A percentile compares a stretch with the other conserved stretches of the same genome.
phyloP scores from a whole-genome alignment of 2,797 vertebrate genomes.

The Dendrocincla fuliginosa region DNA sequence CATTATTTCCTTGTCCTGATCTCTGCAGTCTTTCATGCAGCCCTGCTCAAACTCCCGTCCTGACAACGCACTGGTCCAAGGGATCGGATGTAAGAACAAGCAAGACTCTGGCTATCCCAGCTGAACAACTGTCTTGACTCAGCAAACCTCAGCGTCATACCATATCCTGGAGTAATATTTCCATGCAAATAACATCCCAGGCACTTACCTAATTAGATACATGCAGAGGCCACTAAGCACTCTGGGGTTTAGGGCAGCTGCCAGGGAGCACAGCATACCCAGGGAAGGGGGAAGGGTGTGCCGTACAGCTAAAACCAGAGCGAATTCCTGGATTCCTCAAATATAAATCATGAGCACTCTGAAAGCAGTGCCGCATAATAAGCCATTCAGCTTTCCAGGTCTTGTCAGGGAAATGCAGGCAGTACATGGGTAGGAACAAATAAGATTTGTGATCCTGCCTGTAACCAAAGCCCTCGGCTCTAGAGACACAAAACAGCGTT shows the following conservation, averaged over 20 bases:
- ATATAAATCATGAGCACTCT: slow-evolving; percentile 34
- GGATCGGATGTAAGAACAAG: neutral
- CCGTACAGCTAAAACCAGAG: neutral
- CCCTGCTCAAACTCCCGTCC: neutral
- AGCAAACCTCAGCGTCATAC: neutral
- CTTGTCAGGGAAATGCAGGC: neutral
- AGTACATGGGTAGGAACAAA: neutral
- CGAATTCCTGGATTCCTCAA: slow-evolving; percentile 55
- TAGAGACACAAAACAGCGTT: neutral
- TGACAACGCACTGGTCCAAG: neutral
- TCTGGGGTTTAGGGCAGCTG: slow-evolving; percentile 23
- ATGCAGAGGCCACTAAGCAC: slow-evolving; percentile 20
- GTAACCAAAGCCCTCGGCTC: neutral
- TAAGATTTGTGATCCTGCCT: neutral
- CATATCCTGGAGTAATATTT: slow-evolving; percentile 26
- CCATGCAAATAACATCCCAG: slow-evolving; percentile 30
- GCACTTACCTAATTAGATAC: slow-evolving; percentile 36
- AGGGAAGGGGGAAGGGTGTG: slow-evolving; percentile 41
- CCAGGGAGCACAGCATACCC: slow-evolving; percentile 5
- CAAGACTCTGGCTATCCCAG: neutral
- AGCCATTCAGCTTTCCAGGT: slow-evolving; percentile 29
- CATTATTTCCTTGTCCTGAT: neutral
- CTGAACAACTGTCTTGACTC: neutral
- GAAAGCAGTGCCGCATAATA: neutral
- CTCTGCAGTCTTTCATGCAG: neutral